Conservation (phyloP, 2,113 vertebrate species). For the Enhydra lutris region DNA sequence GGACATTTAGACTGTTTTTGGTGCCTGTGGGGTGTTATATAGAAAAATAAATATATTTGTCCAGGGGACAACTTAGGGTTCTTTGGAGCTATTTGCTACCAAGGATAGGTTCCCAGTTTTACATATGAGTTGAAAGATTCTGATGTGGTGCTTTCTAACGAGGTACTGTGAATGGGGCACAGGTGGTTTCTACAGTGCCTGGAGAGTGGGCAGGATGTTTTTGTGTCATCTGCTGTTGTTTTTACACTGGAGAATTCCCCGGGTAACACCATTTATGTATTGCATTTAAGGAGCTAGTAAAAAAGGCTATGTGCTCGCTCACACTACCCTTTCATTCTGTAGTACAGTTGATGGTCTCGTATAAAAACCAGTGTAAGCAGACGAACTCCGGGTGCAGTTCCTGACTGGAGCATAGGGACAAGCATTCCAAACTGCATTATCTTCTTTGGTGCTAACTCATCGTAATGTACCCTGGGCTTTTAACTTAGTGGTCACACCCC, state of each 20-base stretch:
- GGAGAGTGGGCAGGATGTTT: not conserved
- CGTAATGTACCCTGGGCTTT: too few species aligned
- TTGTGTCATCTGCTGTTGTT: not conserved
- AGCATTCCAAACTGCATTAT: fast-evolving
- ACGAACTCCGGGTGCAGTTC: fast-evolving
- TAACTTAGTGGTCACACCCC: not conserved
- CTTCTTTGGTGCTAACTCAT: not conserved
- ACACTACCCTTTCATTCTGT: fast-evolving
- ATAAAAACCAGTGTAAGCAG: too few species aligned
- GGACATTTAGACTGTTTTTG: not conserved
- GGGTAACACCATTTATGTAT: not conserved
- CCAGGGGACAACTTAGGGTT: not conserved
- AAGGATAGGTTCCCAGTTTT: not conserved
- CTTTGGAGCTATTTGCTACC: not conserved
- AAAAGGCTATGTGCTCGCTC: fast-evolving
- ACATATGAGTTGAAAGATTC: not conserved
- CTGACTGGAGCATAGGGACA: fast-evolving
- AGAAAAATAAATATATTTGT: not conserved
- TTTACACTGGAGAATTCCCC: not conserved
- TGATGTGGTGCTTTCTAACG: not conserved
- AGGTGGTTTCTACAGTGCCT: not conserved
- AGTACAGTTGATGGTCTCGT: not conserved
- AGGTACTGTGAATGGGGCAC: too few species aligned
- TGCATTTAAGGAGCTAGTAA: not conserved
- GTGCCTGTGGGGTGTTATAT: not conserved